Percentiles rank a stretch among this genome's conserved stretches.
Evolutionary conservation across 2,888 invertebrate species (phyloP).

Genomic region (Prosopocoilus inquinatus): DNA sequence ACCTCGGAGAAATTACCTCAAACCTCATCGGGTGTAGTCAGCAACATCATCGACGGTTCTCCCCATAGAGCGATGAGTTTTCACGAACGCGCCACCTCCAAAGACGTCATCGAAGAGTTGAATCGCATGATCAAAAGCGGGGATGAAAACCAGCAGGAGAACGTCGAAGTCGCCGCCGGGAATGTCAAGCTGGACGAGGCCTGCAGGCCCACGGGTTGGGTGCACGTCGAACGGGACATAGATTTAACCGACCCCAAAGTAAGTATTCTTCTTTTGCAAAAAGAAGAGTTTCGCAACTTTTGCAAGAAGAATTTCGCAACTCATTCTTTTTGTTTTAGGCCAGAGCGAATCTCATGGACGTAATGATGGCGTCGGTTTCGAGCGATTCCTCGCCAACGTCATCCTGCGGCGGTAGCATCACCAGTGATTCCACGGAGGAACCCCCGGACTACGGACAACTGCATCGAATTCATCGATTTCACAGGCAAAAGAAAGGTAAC

Average conservation of each 20-base stretch:
- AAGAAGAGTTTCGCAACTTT: neutral
- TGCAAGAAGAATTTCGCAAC: neutral
- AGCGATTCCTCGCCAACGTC: slow-evolving; percentile 69
- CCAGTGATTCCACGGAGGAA: slow-evolving; percentile 60
- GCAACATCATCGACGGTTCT: slow-evolving; percentile 52
- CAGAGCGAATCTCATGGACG: slow-evolving; percentile 72
- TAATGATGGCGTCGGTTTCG: slow-evolving; percentile 63
- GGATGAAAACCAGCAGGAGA: slow-evolving; percentile 47
- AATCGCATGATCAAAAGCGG: slow-evolving; percentile 64
- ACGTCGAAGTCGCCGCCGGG: slow-evolving; percentile 28
- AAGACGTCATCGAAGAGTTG: slow-evolving; percentile 73
- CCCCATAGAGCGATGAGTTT: slow-evolving; percentile 64
- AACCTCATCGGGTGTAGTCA: slow-evolving; percentile 42
- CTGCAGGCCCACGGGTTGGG: slow-evolving; percentile 74
- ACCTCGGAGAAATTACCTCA: slow-evolving; percentile 47
- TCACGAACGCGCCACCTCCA: slow-evolving; percentile 71
- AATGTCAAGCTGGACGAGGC: slow-evolving; percentile 57
- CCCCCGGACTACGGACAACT: slow-evolving; percentile 67
- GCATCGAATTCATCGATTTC: slow-evolving; percentile 65
- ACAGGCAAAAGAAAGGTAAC: slow-evolving; percentile 75
- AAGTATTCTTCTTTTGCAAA: slow-evolving; percentile 23
- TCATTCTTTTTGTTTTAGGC: slow-evolving; percentile 53
- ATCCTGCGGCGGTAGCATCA: slow-evolving; percentile 64
- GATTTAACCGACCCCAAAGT: slow-evolving; percentile 80
- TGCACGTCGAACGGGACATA: slow-evolving; percentile 74